These are phyloP conservation scores for Macrobrachium rosenbergii DNA, from an alignment of 1,140 invertebrate genomes.

Conservation along the genomic window DNA sequence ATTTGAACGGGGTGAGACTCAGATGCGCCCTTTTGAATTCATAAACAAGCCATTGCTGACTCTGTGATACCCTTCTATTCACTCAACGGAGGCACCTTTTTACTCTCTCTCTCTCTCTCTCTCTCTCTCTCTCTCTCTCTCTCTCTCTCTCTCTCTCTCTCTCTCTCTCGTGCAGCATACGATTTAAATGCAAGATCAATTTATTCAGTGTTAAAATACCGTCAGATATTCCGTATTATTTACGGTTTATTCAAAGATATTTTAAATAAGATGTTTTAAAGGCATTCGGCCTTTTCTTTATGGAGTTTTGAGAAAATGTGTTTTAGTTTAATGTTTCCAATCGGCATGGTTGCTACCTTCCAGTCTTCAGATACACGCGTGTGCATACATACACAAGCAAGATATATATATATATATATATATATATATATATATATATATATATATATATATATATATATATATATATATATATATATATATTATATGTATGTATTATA, in stretches of 20 bases:
- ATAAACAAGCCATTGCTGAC: slow-evolving; percentile 29
- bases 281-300: too few species aligned
- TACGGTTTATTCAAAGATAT: too few species aligned
- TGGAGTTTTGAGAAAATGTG: too few species aligned
- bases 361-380: background rate
- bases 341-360: too few species aligned
- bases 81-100: slow-evolving; percentile 21
- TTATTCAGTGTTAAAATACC: too few species aligned
- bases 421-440: slow-evolving; percentile 16
- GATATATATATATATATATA: slow-evolving; percentile 15
- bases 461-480: slow-evolving; percentile 19
- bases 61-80: background rate
- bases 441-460: slow-evolving; percentile 15
- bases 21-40: slow-evolving; percentile 38
- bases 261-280: too few species aligned
- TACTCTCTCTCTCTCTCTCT: slow-evolving; percentile 25
- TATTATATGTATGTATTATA: slow-evolving; percentile 8
- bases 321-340: too few species aligned
- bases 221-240: too few species aligned
- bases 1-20: slow-evolving; percentile 50
- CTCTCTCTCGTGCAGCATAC: background rate
- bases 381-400: too few species aligned
- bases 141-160: slow-evolving; percentile 32
- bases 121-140: slow-evolving; percentile 35
- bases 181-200: background rate